Evolutionary conservation across 2,797 vertebrate genomes (phyloP), one percentile per base, ranked within the genome.

Genomic region (Anableps anableps): DNA sequence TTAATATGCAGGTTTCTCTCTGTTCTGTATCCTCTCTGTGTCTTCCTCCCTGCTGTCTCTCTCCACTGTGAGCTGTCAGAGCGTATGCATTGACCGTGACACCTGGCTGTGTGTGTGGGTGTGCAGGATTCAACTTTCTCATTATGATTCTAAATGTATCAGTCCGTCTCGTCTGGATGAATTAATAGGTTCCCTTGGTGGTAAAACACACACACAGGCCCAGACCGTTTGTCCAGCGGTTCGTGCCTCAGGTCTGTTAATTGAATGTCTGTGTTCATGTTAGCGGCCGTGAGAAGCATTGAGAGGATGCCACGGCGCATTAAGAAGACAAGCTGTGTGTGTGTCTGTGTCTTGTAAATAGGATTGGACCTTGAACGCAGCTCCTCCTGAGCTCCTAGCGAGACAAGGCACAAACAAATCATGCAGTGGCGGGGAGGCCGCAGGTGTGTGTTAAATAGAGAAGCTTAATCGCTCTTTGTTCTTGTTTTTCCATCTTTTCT

Each of bases 261-360:
- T 90, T 93, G 88, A 90, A 93, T 91, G 89, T 91, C 89, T 90
- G 88, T 90, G 88, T 87, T 87, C 87, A 82, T 91, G 91, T 91
- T 81, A 79, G 87, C 80, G 72, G 81, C 77, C 26, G 75, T 85
- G 83, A 88, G 88, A 88, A 78, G 89, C 85, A 62, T 80, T 90
- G 90, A 91, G 89, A 91, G 81, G 86, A 91, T 87, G 91, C 86
- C 91, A 90, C 48, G 84, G 81, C 86, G 88, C 88, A 89, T 91
- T 91, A 93, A 80, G 80, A 76, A 85, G 88, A 91, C 86, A 82
- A 73, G 89, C 83, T 60, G 66, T 76, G 76, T 76, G 83, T 77
- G 51, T 43, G 60, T 68, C 38, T 70, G 83, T 36, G 60, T 86
- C n/a, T 84, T 75, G 80, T 85, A 89, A 91, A 86, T 86, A 82